Evolutionary conservation across 2,113 vertebrate genomes (phyloP), one percentile per base, ranked within the genome.

Genomic region (Malurus elegans): DNA sequence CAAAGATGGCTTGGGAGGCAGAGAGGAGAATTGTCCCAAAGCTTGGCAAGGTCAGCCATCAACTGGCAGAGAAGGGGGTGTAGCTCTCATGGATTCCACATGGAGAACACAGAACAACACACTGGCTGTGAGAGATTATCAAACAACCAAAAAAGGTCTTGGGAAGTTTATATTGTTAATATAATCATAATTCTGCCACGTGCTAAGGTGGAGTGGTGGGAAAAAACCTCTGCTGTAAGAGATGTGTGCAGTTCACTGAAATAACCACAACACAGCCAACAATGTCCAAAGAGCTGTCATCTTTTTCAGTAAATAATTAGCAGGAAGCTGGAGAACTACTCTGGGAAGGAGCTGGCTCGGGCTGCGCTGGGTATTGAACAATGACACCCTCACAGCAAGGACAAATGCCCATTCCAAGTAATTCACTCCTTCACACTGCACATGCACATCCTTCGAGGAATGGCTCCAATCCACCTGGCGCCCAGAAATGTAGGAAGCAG

Each of bases 381-480:
- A 62, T 44, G 69, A 50, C 93, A 92, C 72, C 67, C 78, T 86
- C 40, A 50, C 76, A 96, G 74, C 84, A 86, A 94, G 90, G 94
- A 91, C 84, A 74, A 86, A 85, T 8, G 58, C 58, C 92, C 70
- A 58, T 86, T 95, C 92, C 80, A 88, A 86, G 79, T 78, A 78
- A 95, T 95, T 96, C 86, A 87, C 78, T 93, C 69, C 64, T 79
- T 86, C 44, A 83, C 58, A 34, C 42, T 20, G 65, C 73, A 91
- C 83, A 80, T 18, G 7, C 54, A 21, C 76, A 72, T 79, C 92
- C 96, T 97, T 96, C 60, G 58, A 97, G 95, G 90, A 97, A 96
- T 92, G 94, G 94, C 96, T 97, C 81, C 57, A 44, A 65, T 95
- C 95, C 96, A 96, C 97, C 96, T 97, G 97, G 97, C 96, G 96